Evolutionary conservation across 2,113 vertebrate species (phyloP), one percentile per base, ranked within the genome.

Genomic region (Tachysurus fulvidraco): DNA sequence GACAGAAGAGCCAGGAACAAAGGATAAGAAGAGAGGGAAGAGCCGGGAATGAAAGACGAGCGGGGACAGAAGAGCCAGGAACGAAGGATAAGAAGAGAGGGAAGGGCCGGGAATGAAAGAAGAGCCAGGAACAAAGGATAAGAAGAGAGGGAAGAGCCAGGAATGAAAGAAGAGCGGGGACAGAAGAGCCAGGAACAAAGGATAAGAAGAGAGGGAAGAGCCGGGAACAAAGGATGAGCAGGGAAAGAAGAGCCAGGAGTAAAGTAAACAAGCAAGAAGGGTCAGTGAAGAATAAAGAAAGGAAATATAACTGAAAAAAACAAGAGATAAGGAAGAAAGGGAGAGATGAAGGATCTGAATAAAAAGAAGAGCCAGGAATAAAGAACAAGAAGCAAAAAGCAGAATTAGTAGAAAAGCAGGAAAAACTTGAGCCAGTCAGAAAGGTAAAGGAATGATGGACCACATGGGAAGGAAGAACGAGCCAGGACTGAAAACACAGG

Each of bases 1-100:
- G 30, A 80, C 50, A 77, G 59, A 77, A 83, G 90, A 91, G 86
- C 91, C 89, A 88, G 86, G 69, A 82, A 59, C 21, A 2, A 36
- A 73, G 8, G 8, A 11, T 17, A 12, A n/a, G 73, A 25, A n/a
- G 17, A 1, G 46, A 8, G n/a, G 10, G 19, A 50, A 74, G 21
- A 25, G 71, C 44, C 10, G 13, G 2, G 44, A 46, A 74, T 12
- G 0, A 46, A 21, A 5, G 69, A 36, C 2, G 11, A 74, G 21
- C 11, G 50, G 11, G 41, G 44, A 10, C 50, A 21, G 71, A 74
- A 10, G 71, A 50, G 19, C 12, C 74, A 54, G n/a, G 2, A 54
- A 54, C 0, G 14, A 54, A 28, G 12, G 44, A 46, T 8, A 5
- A 74, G 41, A 5, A 23, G 17, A 6, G 4, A 21, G n/a, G 73